Conservation (phyloP, 2,113 vertebrate species). For the Capreolus pygargus region DNA sequence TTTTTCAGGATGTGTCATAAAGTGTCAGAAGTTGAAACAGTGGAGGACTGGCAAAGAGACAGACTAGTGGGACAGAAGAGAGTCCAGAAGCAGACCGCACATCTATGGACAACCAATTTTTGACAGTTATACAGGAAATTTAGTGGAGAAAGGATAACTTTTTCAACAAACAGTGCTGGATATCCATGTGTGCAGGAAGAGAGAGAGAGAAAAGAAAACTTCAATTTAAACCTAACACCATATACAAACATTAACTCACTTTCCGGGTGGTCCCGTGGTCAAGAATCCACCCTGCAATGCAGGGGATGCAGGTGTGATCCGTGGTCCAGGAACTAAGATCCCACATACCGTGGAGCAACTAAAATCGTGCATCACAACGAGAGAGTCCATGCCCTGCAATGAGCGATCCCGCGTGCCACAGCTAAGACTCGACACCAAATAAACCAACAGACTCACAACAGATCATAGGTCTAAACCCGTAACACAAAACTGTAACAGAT, state of each 20-base stretch:
- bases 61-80: not conserved
- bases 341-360: not conserved
- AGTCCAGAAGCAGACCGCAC: not conserved
- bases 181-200: not conserved
- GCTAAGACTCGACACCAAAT: not conserved
- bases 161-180: not conserved
- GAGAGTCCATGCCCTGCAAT: not conserved
- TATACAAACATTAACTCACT: not conserved
- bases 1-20: not conserved
- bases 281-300: not conserved
- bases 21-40: not conserved
- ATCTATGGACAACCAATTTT: not conserved
- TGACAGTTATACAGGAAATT: not conserved
- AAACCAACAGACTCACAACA: not conserved
- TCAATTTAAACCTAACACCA: not conserved
- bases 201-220: too few species aligned
- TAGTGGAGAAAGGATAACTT: not conserved
- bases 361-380: not conserved
- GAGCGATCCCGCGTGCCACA: rapidly evolving
- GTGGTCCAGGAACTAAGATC: not conserved
- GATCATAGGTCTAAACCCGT: not conserved
- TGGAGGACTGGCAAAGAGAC: not conserved
- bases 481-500: not conserved
- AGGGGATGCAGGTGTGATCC: not conserved
- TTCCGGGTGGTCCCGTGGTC: not conserved